Percentiles rank a stretch among this genome's conserved stretches.
Evolutionary conservation across 2,113 vertebrate genomes (phyloP).

Genomic region (Trematocara variabile): DNA sequence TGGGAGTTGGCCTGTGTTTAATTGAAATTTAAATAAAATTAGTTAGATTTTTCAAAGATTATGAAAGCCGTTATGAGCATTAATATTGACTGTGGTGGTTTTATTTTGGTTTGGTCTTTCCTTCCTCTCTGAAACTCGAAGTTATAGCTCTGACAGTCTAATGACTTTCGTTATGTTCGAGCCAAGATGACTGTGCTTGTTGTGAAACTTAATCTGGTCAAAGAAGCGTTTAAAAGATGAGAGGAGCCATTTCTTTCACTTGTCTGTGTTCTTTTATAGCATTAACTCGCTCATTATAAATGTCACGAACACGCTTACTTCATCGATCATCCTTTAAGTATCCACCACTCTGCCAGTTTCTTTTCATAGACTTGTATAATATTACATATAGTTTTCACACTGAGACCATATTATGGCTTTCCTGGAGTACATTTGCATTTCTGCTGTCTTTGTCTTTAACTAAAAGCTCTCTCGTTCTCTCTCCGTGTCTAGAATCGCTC

Average conservation of each 20-base stretch:
- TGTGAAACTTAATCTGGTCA: neutral
- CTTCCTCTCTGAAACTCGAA: neutral
- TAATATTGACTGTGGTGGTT: fast-evolving
- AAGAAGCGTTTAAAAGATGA: neutral
- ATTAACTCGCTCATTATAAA: neutral
- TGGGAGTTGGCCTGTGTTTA: neutral
- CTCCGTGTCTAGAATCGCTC: constrained; percentile 79
- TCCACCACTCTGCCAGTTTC: neutral
- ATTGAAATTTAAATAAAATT: neutral
- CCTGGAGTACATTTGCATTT: neutral
- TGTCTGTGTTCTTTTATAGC: neutral
- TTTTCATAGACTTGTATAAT: neutral
- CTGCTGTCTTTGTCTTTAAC: neutral
- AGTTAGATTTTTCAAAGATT: neutral
- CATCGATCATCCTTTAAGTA: fast-evolving
- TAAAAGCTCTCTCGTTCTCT: neutral
- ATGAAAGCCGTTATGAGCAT: fast-evolving
- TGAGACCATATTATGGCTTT: neutral
- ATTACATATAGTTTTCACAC: fast-evolving
- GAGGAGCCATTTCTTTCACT: fast-evolving
- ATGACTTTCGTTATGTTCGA: neutral
- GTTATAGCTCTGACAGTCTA: neutral
- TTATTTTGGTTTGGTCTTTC: neutral
- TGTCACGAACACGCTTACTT: neutral
- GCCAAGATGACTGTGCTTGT: neutral